Evolutionary conservation across 2,797 vertebrate genomes (phyloP), one percentile per base, ranked within the genome.

Genomic region (Loris lydekkerianus): DNA sequence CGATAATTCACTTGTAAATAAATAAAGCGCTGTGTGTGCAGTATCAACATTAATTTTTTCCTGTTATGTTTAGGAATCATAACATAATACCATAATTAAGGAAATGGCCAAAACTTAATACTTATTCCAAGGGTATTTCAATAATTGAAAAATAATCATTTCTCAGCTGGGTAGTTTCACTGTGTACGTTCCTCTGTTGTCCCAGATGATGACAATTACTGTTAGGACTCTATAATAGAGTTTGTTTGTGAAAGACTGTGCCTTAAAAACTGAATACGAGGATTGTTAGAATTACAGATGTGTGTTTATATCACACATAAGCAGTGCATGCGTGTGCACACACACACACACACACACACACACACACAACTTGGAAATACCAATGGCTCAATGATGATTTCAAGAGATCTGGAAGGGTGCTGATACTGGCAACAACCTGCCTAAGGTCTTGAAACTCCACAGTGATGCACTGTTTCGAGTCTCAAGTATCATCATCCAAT

Each of bases 1-100:
- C 0, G 40, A 37, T 85, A 83, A 89, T 37, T 58, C 49, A 61
- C 37, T 61, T 49, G 21, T 23, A 86, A 80, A 67, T 61, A 73
- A 76, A 73, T 20, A 89, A 92, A n/a, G 21, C 49, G 18, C 65
- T 92, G 21, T 15, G n/a, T 49, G 94, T 65, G 86, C 2, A 60
- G 34, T 40, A 11, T 56, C 92, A 56, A 70, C 5, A 46, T 78
- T 93, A 65, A 63, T 61, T 86, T 93, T 95, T 89, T 67, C 31
- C 70, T 73, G 0, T 75, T 92, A 96, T 94, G 93, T 93, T 97
- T 96, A 97, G 97, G 91, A 96, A 95, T 80, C 69, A 85, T 84
- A 97, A 96, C 46, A 93, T 96, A 97, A 97, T 96, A 96, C 92
- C 93, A 29, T 20, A 97, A 98, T 97, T 93, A 97, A 98, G 63